Evolutionary conservation across 2,797 vertebrate species (phyloP), one percentile per base, ranked within the genome.

Genomic region (Pipistrellus kuhlii): DNA sequence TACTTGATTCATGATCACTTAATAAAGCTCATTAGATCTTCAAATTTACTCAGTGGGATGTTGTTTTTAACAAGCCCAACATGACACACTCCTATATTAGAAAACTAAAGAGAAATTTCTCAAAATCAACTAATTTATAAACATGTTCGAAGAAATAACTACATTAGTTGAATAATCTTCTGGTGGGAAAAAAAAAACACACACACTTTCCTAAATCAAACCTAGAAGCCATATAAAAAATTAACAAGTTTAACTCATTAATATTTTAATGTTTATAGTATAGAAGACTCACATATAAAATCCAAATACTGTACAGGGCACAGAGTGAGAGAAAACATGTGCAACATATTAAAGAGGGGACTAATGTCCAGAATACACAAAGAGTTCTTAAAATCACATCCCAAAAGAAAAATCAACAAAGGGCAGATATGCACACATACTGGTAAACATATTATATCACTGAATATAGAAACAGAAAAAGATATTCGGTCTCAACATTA

Each of bases 241-340:
- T 48, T 41, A 89, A 84, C 20, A 85, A 82, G 44, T 66, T 87
- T 83, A 57, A 78, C 17, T 91, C 38, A 92, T 46, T 73, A 84
- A 87, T 66, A 92, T 76, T 48, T 59, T 85, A 81, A 85, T 48
- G n/a, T 62, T 91, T 68, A 73, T 6, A 38, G 23, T 41, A 90
- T 32, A 32, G 68, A 64, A 90, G 66, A 78, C 8, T 20, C 35
- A 77, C 59, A 75, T 6, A 41, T 71, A 71, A 78, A 92, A 62
- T 51, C 69, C 76, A 90, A 94, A 53, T 73, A 66, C n/a, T 18
- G 30, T 66, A 59, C 11, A 87, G 89, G 30, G 46, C 53, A 93
- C 5, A 82, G 8, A 62, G 18, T 64, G 8, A 46, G 7, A 80
- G 66, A 69, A 62, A 59, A 64, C 18, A 38, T 14, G 23, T 77